Conservation (phyloP, 1,140 invertebrate species). For the Macrocentrus cingulum region DNA sequence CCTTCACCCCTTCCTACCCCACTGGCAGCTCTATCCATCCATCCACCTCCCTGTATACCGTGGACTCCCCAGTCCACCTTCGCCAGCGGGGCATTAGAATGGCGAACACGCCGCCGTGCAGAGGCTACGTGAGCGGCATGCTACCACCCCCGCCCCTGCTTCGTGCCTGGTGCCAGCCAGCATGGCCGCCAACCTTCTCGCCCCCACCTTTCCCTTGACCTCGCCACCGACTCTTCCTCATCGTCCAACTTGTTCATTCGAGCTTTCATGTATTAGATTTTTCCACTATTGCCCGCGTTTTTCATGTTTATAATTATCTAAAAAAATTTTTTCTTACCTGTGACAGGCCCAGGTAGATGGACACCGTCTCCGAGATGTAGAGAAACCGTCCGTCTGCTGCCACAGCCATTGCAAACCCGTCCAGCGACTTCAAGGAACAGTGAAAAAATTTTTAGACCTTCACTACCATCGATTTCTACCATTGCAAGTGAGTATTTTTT, state of each 20-base stretch:
- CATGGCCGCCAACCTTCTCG: slow-evolving; percentile 54
- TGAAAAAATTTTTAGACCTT: neutral
- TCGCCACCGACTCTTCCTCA: neutral
- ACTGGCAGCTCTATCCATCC: slow-evolving; percentile 23
- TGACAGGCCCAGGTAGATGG: slow-evolving; percentile 96
- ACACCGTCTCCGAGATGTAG: slow-evolving; percentile 98
- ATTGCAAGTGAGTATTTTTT: slow-evolving; percentile 1
- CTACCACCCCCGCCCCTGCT: slow-evolving; percentile 51
- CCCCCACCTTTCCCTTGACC: neutral
- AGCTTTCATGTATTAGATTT: neutral
- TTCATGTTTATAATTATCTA: neutral
- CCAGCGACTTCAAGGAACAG: slow-evolving; percentile 78
- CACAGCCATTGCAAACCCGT: slow-evolving; percentile 93
- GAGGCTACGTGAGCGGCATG: slow-evolving; percentile 66
- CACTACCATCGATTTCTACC: no score
- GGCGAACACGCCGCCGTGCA: slow-evolving; percentile 66
- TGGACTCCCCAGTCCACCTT: slow-evolving; percentile 24
- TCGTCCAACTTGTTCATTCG: neutral
- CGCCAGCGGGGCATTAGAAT: slow-evolving; percentile 60
- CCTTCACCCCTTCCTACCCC: slow-evolving; percentile 13
- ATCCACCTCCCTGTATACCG: slow-evolving; percentile 22
- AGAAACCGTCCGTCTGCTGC: slow-evolving; percentile 94
- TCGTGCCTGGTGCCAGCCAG: slow-evolving; percentile 52
- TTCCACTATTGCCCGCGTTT: neutral
- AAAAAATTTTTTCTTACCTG: slow-evolving; percentile 71